Conservation (phyloP, 2,113 vertebrate species). For the Cervus canadensis region DNA sequence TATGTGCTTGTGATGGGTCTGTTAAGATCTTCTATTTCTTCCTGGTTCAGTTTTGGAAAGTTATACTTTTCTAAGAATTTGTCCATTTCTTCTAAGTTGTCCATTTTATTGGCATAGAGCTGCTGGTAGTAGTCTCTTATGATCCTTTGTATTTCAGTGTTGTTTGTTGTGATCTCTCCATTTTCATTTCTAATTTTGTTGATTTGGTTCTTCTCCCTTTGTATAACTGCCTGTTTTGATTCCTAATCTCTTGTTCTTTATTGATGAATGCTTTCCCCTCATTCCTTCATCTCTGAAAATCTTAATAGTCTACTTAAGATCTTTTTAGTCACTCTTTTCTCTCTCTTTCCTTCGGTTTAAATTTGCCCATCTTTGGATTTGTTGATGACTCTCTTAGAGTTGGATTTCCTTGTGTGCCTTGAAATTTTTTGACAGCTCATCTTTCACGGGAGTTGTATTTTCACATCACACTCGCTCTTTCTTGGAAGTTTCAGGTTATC, state of each 20-base stretch:
- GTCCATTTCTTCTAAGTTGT: no score
- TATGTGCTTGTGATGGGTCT: no score
- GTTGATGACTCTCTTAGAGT: background rate
- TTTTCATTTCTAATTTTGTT: no score
- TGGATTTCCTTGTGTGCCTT: background rate
- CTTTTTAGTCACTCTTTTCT: background rate
- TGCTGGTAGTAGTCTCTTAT: no score
- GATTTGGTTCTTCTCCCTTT: no score
- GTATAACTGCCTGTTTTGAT: background rate
- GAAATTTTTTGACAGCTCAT: background rate
- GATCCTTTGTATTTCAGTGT: no score
- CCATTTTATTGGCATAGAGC: no score
- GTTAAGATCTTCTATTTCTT: no score
- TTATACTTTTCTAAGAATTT: no score
- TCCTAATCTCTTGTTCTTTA: background rate
- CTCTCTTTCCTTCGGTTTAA: background rate
- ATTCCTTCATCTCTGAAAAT: background rate
- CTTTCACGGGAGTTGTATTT: background rate
- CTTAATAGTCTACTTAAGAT: no score
- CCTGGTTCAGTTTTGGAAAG: no score
- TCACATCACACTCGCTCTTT: accelerated
- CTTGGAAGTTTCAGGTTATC: background rate
- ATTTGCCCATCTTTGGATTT: background rate
- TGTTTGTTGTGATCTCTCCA: no score
- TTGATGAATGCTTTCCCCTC: background rate